Conservation (phyloP, 2,113 vertebrate genomes). For the Xiphophorus maculatus region DNA sequence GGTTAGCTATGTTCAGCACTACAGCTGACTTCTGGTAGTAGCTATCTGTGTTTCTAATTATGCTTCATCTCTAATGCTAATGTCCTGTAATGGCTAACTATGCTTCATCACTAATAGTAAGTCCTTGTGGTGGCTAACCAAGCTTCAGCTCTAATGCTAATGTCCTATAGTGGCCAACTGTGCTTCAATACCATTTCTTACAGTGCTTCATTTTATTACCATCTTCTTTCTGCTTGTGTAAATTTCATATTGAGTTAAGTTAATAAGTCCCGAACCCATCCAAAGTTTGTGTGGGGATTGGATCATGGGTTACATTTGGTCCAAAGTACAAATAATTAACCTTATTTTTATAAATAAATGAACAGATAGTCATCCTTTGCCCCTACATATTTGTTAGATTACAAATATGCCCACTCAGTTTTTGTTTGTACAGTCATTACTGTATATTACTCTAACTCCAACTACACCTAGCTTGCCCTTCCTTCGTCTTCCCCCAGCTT, state of each 20-base stretch:
- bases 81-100: too few relatives aligned
- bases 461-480: slow-evolving; percentile 3
- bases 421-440: background rate
- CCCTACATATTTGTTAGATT: background rate
- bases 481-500: slow-evolving; percentile 1
- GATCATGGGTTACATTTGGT: background rate
- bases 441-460: background rate
- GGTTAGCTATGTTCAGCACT: too few relatives aligned
- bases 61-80: too few relatives aligned
- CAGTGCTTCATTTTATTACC: background rate
- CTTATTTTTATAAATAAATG: background rate
- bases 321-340: too few relatives aligned
- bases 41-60: too few relatives aligned
- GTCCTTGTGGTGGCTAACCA: too few relatives aligned
- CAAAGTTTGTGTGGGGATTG: background rate
- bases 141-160: too few relatives aligned
- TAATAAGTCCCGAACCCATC: background rate
- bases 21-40: too few relatives aligned
- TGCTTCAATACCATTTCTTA: background rate
- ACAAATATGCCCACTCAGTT: background rate
- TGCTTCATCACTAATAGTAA: too few relatives aligned
- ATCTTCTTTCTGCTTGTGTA: background rate
- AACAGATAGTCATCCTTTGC: background rate
- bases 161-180: too few relatives aligned
- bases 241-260: background rate